These are phyloP conservation scores for Hesperia comma DNA, from an alignment of 2,888 invertebrate species.

Conservation along the genomic window DNA sequence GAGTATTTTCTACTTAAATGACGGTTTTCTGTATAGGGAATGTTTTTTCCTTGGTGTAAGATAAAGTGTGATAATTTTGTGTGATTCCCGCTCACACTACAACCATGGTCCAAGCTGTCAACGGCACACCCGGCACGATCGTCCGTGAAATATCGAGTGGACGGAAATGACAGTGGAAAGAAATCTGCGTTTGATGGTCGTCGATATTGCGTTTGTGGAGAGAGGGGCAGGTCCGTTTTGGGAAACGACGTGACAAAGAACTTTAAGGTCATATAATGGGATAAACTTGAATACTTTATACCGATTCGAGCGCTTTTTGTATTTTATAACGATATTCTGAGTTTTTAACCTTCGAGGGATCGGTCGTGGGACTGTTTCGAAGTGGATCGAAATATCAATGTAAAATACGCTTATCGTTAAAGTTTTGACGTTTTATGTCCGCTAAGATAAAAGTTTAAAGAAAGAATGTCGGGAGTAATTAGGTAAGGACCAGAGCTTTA, in stretches of 20 bases:
- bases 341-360: too few species aligned
- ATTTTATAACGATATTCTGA: too few species aligned
- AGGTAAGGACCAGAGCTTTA: too few species aligned
- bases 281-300: neutral
- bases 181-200: conserved; percentile 47
- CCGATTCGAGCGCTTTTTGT: too few species aligned
- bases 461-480: too few species aligned
- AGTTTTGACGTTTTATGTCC: too few species aligned
- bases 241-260: conserved; percentile 5
- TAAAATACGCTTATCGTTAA: too few species aligned
- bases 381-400: too few species aligned
- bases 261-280: neutral
- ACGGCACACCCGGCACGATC: conserved; percentile 29
- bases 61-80: too few species aligned
- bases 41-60: neutral
- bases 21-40: neutral
- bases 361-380: too few species aligned
- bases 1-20: too few species aligned
- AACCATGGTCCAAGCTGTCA: conserved; percentile 17
- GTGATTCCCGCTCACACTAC: neutral
- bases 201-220: conserved; percentile 22
- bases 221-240: conserved; percentile 4
- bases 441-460: too few species aligned
- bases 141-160: conserved; percentile 45
- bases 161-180: conserved; percentile 42